Evolutionary conservation across 2,113 vertebrate species (phyloP), one percentile per base, ranked within the genome.

Genomic region (Limnothrissa miodon): DNA sequence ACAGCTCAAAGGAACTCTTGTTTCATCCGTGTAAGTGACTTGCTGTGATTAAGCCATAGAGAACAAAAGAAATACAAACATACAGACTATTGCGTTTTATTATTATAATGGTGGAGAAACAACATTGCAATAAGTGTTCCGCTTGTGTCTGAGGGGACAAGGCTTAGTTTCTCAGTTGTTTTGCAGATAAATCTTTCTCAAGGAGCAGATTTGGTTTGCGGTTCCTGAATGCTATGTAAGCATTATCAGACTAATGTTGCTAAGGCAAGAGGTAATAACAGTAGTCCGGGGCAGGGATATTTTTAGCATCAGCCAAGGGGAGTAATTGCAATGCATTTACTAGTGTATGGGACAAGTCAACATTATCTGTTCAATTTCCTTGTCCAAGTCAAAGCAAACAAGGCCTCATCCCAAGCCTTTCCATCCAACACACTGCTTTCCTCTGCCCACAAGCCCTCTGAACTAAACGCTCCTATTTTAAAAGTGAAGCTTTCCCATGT

Each of bases 301-400:
- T 74, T 79, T 83, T 80, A 79, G 66, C 48, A 25, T 23, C 51
- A 53, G 36, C 29, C 56, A 33, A 29, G 29, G 66, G 66, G 86
- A 10, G 39, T 80, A 59, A 79, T 83, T 48, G 62, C 23, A 9
- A 74, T 1, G 11, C n/a, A 44, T 82, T 83, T 83, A 56, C 19
- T 21, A 15, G 39, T 42, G 21, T 33, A n/a, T 21, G 7, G 36
- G 36, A n/a, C 42, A 25, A 83, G 21, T 66, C 53, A 56, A 23
- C 29, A 29, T 21, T n/a, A 81, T 81, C 51, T 62, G 11, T 80
- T 83, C 70, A 39, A 62, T 81, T 83, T 87, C 45, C 74, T 87
- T 62, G 44, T 15, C 5, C 7, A 25, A 33, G 36, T 46, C 25
- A 46, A 42, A 44, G n/a, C 5, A 56, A 79, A 74, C 66, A 74